phyloP scores from a whole-genome alignment of 1,140 invertebrate species.

The Bombus turneri region DNA sequence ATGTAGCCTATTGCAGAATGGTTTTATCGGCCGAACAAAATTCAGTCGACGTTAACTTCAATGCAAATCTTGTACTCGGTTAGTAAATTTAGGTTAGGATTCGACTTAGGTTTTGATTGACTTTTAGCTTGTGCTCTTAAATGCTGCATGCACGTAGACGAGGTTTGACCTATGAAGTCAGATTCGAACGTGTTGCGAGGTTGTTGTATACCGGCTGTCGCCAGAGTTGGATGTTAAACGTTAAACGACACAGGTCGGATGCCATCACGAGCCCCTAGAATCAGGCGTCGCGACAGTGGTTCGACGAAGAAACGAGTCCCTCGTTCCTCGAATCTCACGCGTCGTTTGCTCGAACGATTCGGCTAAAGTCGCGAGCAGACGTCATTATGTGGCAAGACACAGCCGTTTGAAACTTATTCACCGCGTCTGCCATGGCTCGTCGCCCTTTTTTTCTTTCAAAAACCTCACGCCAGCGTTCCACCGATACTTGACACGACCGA shows the following conservation, averaged over 20 bases:
- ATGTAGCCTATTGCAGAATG: not conserved
- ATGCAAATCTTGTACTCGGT: too few species aligned
- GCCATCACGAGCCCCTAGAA: not conserved
- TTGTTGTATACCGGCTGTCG: not conserved
- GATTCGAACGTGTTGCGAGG: not conserved
- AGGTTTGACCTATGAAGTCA: fast-evolving
- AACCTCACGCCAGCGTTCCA: constrained; percentile 10
- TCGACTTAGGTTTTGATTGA: not conserved
- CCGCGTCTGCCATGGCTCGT: constrained; percentile 5
- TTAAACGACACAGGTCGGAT: not conserved
- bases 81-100: not conserved
- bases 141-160: too few species aligned
- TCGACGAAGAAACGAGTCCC: constrained; percentile 8
- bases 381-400: constrained; percentile 11
- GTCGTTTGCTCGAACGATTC: constrained; percentile 14
- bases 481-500: constrained; percentile 13
- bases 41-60: too few species aligned
- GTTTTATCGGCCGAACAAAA: not conserved
- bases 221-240: not conserved
- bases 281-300: not conserved
- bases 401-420: constrained; percentile 23
- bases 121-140: not conserved
- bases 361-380: constrained; percentile 13
- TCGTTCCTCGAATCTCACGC: constrained; percentile 20
- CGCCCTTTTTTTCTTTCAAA: not conserved